These are phyloP conservation scores for Todiramphus saurophagus DNA, from an alignment of 2,113 vertebrate genomes.

Conservation along the genomic window DNA sequence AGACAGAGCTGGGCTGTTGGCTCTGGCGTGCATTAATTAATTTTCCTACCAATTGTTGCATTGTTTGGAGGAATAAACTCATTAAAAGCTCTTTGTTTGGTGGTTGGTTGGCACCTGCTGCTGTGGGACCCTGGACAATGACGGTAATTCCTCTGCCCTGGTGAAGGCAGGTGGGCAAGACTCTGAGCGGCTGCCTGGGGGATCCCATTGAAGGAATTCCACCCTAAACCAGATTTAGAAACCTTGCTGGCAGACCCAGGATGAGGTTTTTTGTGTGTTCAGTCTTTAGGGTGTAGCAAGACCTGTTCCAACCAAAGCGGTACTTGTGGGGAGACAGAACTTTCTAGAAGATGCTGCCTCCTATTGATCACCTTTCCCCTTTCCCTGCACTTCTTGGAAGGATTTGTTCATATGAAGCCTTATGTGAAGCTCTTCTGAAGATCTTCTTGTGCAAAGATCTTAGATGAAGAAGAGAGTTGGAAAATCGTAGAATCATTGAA, in stretches of 20 bases:
- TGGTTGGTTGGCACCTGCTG: not conserved
- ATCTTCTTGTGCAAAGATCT: too few species aligned
- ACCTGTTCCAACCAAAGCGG: not conserved
- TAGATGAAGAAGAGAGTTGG: not conserved
- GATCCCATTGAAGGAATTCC: not conserved
- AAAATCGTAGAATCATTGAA: not conserved
- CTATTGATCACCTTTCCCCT: not conserved
- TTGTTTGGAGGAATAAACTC: conserved; percentile 16
- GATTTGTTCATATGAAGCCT: not conserved
- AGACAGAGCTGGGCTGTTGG: not conserved
- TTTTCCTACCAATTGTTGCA: not conserved
- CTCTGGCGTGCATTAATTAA: not conserved
- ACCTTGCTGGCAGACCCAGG: too few species aligned
- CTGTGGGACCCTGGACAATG: not conserved
- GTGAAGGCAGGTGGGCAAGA: not conserved
- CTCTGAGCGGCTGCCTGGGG: not conserved
- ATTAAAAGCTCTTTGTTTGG: conserved; percentile 25
- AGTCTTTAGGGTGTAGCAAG: not conserved
- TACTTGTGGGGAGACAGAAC: not conserved
- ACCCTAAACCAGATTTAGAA: not conserved
- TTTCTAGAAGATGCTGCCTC: not conserved
- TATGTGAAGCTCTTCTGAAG: not conserved
- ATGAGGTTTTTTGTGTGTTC: not conserved
- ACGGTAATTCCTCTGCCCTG: not conserved
- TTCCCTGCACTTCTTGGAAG: not conserved